phyloP scores from a whole-genome alignment of 2,888 invertebrate genomes.

The Ditylenchus weischeri region DNA sequence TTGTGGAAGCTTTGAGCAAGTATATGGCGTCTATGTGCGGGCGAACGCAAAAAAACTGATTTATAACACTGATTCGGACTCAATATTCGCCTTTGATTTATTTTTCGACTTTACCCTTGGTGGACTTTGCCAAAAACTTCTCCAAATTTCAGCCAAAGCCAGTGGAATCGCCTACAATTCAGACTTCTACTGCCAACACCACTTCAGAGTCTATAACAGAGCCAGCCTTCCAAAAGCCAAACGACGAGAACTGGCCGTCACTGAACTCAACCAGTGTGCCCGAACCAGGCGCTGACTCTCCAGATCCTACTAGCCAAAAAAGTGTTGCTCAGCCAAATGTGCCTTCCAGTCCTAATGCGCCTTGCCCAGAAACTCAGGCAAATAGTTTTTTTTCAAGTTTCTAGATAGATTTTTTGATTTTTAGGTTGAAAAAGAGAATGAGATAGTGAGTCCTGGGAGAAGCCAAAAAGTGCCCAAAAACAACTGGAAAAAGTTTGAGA shows the following conservation, averaged over 20 bases:
- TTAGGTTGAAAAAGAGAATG: constrained; percentile 23
- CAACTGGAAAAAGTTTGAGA: constrained; percentile 56
- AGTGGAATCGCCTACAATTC: constrained; percentile 1
- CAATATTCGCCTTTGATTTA: too few relatives aligned
- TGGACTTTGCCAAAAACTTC: background rate
- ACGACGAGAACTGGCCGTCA: constrained; percentile 12
- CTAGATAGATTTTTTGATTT: background rate
- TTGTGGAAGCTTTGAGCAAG: too few relatives aligned
- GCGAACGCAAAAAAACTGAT: too few relatives aligned
- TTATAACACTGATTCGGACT: too few relatives aligned
- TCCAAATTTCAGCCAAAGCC: background rate
- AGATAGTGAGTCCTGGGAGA: constrained; percentile 27
- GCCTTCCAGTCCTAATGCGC: constrained; percentile 6
- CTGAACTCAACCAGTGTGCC: background rate
- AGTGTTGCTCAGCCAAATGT: background rate
- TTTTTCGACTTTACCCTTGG: too few relatives aligned
- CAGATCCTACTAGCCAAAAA: background rate
- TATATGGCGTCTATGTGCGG: too few relatives aligned
- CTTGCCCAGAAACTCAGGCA: too few relatives aligned
- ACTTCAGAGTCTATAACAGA: background rate
- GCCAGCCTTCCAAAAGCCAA: background rate
- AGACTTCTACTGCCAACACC: background rate
- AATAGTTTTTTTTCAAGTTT: too few relatives aligned
- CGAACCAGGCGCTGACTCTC: background rate
- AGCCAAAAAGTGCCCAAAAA: constrained; percentile 41